Conservation (phyloP, 2,888 invertebrate genomes). For the Brachyopa scutellaris region DNA sequence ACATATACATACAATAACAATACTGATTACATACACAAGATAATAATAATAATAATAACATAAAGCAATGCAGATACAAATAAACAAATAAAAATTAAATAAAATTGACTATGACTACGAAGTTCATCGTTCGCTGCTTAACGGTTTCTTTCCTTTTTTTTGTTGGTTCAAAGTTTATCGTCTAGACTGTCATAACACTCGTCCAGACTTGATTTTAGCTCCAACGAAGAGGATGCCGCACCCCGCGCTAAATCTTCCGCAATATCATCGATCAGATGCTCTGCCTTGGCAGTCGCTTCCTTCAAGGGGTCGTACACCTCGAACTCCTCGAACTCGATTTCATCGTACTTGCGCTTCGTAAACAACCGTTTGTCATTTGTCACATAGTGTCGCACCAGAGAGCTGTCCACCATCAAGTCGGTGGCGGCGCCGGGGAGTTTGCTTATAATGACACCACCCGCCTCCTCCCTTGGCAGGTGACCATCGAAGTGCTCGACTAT, state of each 20-base stretch:
- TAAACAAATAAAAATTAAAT: constrained; percentile 22
- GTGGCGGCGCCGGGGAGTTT: constrained; percentile 74
- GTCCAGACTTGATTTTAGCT: constrained; percentile 70
- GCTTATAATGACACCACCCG: constrained; percentile 29
- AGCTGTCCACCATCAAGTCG: constrained; percentile 78
- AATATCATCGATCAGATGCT: constrained; percentile 71
- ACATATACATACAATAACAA: constrained; percentile 43
- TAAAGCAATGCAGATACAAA: constrained; percentile 13
- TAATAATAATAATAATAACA: too few species aligned
- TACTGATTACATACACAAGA: constrained; percentile 60
- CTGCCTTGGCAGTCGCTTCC: constrained; percentile 74
- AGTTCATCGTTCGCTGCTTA: constrained; percentile 41
- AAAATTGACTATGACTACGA: constrained; percentile 53
- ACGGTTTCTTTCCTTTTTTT: background rate
- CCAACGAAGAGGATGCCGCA: constrained; percentile 51
- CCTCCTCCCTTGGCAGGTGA: constrained; percentile 44
- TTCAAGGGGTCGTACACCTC: constrained; percentile 85
- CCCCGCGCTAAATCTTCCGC: constrained; percentile 64
- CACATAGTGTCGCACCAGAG: constrained; percentile 85
- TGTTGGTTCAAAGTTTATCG: constrained; percentile 76
- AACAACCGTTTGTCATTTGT: constrained; percentile 85
- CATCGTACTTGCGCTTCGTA: constrained; percentile 86
- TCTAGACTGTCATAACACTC: constrained; percentile 79
- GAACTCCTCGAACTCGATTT: constrained; percentile 93
- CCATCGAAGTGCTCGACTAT: constrained; percentile 50